Percentiles rank a stretch among this genome's conserved stretches.
Conservation (phyloP, 2,888 invertebrate species). For the Cerceris rybyensis region DNA sequence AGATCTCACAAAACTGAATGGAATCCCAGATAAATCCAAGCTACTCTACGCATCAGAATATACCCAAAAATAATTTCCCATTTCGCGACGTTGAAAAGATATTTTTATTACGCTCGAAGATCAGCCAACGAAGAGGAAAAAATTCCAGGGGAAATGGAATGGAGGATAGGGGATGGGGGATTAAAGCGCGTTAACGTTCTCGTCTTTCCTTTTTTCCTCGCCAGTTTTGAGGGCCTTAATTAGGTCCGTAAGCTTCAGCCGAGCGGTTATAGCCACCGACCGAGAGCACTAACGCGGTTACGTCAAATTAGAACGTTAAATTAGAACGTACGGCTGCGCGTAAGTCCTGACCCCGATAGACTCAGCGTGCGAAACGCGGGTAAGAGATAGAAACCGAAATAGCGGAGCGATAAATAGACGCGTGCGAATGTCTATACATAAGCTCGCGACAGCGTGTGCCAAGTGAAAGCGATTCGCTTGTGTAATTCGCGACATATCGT, state of each 20-base stretch:
- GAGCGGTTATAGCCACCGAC: conserved; percentile 20
- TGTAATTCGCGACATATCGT: conserved; percentile 42
- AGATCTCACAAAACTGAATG: too few relatives aligned
- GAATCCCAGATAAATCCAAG: too few relatives aligned
- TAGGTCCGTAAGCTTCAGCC: conserved; percentile 33
- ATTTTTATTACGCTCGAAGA: too few relatives aligned
- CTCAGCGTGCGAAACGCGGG: conserved; percentile 31
- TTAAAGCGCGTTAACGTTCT: too few relatives aligned
- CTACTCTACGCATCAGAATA: too few relatives aligned
- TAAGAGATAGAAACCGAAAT: conserved; percentile 51
- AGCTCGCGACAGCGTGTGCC: conserved; percentile 38
- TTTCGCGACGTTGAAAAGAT: too few relatives aligned
- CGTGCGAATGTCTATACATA: conserved; percentile 25
- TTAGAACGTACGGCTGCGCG: conserved; percentile 47
- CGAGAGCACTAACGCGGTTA: conserved; percentile 60
- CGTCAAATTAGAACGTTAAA: conserved; percentile 63
- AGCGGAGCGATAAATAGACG: conserved; percentile 51
- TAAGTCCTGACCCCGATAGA: conserved; percentile 46
- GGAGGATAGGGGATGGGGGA: too few relatives aligned
- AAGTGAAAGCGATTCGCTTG: conserved; percentile 64
- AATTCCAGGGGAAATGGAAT: too few relatives aligned
- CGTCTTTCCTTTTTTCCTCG: not conserved
- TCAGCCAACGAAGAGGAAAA: too few relatives aligned
- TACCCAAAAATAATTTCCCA: too few relatives aligned
- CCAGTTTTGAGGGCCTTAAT: conserved; percentile 23